These are phyloP conservation scores for Drosophila longiperda DNA, from an alignment of 2,888 invertebrate species.

Conservation along the genomic window DNA sequence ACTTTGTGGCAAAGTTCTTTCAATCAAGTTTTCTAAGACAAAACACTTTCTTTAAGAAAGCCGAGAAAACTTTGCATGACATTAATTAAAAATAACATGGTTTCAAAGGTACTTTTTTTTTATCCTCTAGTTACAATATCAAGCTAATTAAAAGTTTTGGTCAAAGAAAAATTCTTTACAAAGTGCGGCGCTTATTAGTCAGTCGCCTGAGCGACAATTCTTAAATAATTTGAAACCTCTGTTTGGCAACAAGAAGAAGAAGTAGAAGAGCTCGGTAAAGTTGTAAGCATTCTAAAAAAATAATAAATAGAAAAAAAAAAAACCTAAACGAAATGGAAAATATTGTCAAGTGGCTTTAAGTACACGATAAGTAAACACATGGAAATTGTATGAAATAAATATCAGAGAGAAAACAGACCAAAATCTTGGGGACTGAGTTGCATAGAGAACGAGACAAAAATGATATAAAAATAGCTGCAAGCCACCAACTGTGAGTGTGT, in stretches of 20 bases:
- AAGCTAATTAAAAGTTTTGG: constrained; percentile 77
- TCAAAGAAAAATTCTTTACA: constrained; percentile 46
- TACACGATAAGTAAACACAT: constrained; percentile 56
- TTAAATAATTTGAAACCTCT: constrained; percentile 36
- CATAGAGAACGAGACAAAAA: constrained; percentile 56
- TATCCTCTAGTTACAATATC: constrained; percentile 56
- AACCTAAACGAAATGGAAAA: constrained; percentile 44
- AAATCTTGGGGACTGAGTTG: constrained; percentile 16
- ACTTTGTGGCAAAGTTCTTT: constrained; percentile 32
- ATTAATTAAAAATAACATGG: constrained; percentile 64
- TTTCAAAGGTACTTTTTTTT: constrained; percentile 41
- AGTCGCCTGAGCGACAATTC: constrained; percentile 48
- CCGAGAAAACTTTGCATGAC: constrained; percentile 52
- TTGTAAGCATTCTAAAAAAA: constrained; percentile 38
- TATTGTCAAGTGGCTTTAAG: constrained; percentile 53
- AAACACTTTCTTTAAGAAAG: constrained; percentile 48
- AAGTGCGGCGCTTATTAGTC: constrained; percentile 63
- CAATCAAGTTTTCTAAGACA: constrained; percentile 47
- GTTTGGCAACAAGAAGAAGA: background rate
- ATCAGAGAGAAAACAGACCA: constrained; percentile 30
- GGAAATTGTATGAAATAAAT: constrained; percentile 49
- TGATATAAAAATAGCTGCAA: constrained; percentile 79
- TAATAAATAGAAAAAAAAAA: constrained; percentile 24
- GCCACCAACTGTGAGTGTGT: constrained; percentile 41
- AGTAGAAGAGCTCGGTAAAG: constrained; percentile 12